Evolutionary conservation across 2,888 invertebrate species (phyloP).

Genomic region (Heteropelma amictum): DNA sequence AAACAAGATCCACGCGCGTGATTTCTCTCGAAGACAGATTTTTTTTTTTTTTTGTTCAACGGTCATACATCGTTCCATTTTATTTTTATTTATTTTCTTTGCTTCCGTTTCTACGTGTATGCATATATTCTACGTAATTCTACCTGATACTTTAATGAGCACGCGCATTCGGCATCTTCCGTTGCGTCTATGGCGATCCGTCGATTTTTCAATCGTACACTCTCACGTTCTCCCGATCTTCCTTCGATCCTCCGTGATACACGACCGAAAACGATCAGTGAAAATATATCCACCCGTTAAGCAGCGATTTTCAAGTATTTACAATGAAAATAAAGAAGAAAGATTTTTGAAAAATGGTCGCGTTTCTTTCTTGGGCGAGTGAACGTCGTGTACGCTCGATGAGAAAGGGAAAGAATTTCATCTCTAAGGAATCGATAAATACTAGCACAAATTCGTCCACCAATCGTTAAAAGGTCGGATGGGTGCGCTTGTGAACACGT

Average conservation of each 20-base stretch:
- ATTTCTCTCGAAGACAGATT: not conserved
- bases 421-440: not conserved
- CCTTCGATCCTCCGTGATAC: not conserved
- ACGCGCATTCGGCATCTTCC: not conserved
- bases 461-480: slow-evolving; percentile 14
- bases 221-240: not conserved
- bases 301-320: not conserved
- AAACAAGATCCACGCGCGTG: not conserved
- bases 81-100: not conserved
- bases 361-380: not conserved
- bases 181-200: slow-evolving; percentile 1
- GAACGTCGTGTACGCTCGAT: not conserved
- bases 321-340: too few species aligned
- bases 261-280: not conserved
- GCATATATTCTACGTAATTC: not conserved
- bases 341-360: not conserved
- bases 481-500: slow-evolving; percentile 17
- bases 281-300: not conserved
- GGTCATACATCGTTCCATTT: not conserved
- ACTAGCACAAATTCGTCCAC: slow-evolving; percentile 1
- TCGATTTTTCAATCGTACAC: not conserved
- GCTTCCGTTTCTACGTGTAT: not conserved
- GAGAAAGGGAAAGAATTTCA: not conserved
- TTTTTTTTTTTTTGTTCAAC: not conserved
- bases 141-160: slow-evolving; percentile 1